Evolutionary conservation across 2,888 invertebrate species (phyloP).

Genomic region (Congeria kusceri): DNA sequence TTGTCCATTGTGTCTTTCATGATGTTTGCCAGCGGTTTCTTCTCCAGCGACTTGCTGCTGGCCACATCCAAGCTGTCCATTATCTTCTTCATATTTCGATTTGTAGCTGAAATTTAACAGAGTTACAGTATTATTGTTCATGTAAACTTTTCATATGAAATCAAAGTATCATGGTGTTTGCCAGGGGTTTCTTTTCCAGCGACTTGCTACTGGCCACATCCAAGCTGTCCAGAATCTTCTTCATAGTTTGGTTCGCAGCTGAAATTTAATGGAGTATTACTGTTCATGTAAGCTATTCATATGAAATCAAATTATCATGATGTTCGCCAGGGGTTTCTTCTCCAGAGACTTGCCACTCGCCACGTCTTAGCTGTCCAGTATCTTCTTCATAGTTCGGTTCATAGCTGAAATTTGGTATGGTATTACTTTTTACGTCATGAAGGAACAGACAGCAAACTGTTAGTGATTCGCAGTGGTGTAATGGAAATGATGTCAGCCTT

Average conservation of each 20-base stretch:
- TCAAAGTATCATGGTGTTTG: conserved; percentile 51
- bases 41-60: conserved; percentile 48
- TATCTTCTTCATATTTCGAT: conserved; percentile 31
- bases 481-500: too few relatives aligned
- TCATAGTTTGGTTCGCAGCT: conserved; percentile 16
- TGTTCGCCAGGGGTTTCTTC: conserved; percentile 51
- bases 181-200: conserved; percentile 50
- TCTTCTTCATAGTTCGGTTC: conserved; percentile 26
- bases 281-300: too few relatives aligned
- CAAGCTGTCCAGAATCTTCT: conserved; percentile 24
- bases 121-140: too few relatives aligned
- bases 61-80: conserved; percentile 42
- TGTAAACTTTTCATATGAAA: too few relatives aligned
- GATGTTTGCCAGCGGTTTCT: conserved; percentile 54
- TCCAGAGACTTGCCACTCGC: conserved; percentile 49
- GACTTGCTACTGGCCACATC: conserved; percentile 53
- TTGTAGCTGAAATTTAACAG: too few relatives aligned
- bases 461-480: too few relatives aligned
- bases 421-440: too few relatives aligned
- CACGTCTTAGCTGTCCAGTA: conserved; percentile 36
- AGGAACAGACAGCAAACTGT: too few relatives aligned
- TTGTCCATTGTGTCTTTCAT: conserved; percentile 36
- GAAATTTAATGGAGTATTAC: too few relatives aligned
- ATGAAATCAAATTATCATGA: conserved; percentile 17
- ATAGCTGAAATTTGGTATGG: too few relatives aligned